Base-by-base conservation (phyloP, 2,113 vertebrate species). In the Piaya cayana region DNA sequence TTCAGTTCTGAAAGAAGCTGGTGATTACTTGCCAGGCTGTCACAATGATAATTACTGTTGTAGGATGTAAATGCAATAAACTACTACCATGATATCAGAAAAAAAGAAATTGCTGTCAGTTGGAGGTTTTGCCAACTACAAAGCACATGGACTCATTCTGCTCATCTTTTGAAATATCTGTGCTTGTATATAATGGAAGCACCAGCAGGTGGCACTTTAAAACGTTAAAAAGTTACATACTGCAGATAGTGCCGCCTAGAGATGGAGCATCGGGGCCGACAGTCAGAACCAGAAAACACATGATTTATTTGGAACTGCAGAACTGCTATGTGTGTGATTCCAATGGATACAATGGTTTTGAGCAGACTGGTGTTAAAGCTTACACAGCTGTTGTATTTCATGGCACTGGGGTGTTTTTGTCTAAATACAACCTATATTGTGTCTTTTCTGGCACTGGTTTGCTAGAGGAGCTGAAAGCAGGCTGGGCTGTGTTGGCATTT, bases 121-220 rank as follows among this genome's bases (percentile, higher is more conserved):
- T 49, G n/a, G 47, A 47, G 62, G 43, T 58, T 9, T 30, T 29
- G 21, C 26, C 5, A 9, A 1, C 26, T 3, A 36, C 32, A 8
- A 15, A 12, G 47, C 8, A 1, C 0, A 1, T 0, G 3, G n/a
- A 0, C 0, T 0, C 45, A 18, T 11, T 2, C 3, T 2, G 2
- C 8, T 55, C 1, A 3, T 25, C 21, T 10, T 30, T n/a, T 29
- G 43, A 2, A 15, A 1, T 18, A 3, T 9, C 15, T 37, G 0
- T 9, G 3, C n/a, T n/a, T 47, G 59, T 47, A 8, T 3, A 1
- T 18, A 12, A 23, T 4, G 20, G 1, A 4, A 18, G 50, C 7
- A n/a, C 71, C 96, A 81, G 88, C 42, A 67, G 96, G 5, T 69
- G 96, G 92, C 92, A 53, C 78, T 56, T 7, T 3, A 21, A 39